Evolutionary conservation across 2,113 vertebrate genomes (phyloP), one percentile per base, ranked within the genome.

Genomic region (Tricholaema leucomelas): DNA sequence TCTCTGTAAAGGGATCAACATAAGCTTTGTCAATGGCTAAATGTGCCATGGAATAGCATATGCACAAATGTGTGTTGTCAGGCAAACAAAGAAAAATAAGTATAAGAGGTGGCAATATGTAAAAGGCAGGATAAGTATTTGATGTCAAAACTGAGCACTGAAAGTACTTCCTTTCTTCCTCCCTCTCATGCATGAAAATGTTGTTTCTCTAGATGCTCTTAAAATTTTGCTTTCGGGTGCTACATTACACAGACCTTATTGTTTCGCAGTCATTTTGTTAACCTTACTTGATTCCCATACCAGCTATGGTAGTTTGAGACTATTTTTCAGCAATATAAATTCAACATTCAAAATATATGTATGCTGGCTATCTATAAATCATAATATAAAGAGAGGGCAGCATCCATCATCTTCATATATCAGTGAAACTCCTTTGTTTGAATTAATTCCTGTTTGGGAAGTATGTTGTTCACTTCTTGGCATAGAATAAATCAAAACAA

Each of bases 1-100:
- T 84, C 85, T 86, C 71, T 91, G 6, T 74, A 93, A 95, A 94
- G 60, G 24, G 54, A 74, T 85, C 86, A 85, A 95, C 97, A 94
- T 87, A 81, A 93, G 44, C 33, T 35, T 91, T 79, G 20, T 19
- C 56, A 61, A 75, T 91, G 33, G 55, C 28, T 87, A 75, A 93
- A 93, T 38, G 17, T 87, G 61, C 70, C 73, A 65, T 44, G 20
- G 83, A 75, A 88, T 27, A 82, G 33, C 4, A 7, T 55, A 65
- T 48, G 42, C 31, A 48, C 19, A 77, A 90, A 66, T 1, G 1
- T 18, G 88, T 79, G 25, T 44, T 85, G 12, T 87, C 13, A 21
- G 79, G 63, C 12, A 60, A 90, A 92, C 59, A 85, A 38, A 46
- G 46, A 74, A 58, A 64, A 50, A 69, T 50, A 58, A 73, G 27